Evolutionary conservation across 2,888 invertebrate species (phyloP).

Genomic region (Eugnorisma glareosa): DNA sequence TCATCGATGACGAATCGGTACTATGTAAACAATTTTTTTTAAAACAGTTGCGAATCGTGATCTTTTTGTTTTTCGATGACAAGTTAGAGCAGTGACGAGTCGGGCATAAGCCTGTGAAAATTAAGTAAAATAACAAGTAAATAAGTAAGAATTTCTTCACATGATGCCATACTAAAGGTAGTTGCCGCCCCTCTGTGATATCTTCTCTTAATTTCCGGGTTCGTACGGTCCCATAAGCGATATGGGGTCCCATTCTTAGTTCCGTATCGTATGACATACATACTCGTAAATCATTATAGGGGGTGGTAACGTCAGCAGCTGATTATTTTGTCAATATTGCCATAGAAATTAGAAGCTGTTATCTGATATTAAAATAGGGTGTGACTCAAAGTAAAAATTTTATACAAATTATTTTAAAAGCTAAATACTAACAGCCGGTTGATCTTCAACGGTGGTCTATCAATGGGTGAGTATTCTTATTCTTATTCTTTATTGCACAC

Average conservation of each 20-base stretch:
- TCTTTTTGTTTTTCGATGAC: too few relatives aligned
- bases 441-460: not conserved
- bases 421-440: not conserved
- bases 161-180: conserved; percentile 5
- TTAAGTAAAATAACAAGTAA: not conserved
- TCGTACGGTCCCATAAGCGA: conserved; percentile 17
- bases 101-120: too few relatives aligned
- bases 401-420: not conserved
- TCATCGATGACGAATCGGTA: too few relatives aligned
- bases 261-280: conserved; percentile 33
- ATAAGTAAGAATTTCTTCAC: not conserved
- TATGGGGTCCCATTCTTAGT: conserved; percentile 32
- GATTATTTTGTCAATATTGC: conserved; percentile 40
- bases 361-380: conserved; percentile 8
- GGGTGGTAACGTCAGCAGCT: conserved; percentile 28
- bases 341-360: conserved; percentile 1
- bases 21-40: too few relatives aligned
- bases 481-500: too few relatives aligned
- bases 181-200: conserved; percentile 20
- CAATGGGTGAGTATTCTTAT: too few relatives aligned
- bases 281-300: conserved; percentile 44
- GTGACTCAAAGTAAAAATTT: not conserved
- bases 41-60: too few relatives aligned
- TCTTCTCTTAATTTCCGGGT: conserved; percentile 53
- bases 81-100: too few relatives aligned